Percentiles rank a stretch among this genome's conserved stretches.
phyloP scores from a whole-genome alignment of 2,888 invertebrate genomes.

The Chesias legatella region DNA sequence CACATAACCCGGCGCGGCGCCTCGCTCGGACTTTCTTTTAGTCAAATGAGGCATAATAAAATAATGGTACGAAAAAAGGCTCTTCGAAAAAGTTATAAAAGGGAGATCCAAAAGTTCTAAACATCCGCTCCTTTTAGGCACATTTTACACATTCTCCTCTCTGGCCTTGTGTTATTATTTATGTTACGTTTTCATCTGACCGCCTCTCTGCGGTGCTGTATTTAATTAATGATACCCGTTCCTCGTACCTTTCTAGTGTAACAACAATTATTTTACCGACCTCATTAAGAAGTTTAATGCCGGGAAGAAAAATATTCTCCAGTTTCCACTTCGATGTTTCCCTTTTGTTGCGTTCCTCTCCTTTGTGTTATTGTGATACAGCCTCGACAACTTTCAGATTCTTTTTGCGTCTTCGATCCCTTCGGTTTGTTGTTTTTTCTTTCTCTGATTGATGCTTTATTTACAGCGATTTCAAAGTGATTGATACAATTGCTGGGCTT shows the following conservation, averaged over 20 bases:
- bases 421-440: conserved; percentile 44
- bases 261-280: conserved; percentile 73
- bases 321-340: conserved; percentile 45
- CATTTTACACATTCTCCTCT: conserved; percentile 62
- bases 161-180: conserved; percentile 69
- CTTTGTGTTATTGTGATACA: conserved; percentile 56
- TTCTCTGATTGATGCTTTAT: conserved; percentile 47
- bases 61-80: conserved; percentile 73
- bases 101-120: conserved; percentile 68
- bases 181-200: conserved; percentile 68
- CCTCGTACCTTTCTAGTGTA: conserved; percentile 70
- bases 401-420: conserved; percentile 51
- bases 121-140: conserved; percentile 52
- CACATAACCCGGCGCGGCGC: conserved; percentile 58
- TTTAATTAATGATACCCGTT: conserved; percentile 73
- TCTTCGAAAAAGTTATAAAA: conserved; percentile 71
- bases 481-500: conserved; percentile 42
- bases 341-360: conserved; percentile 39
- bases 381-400: conserved; percentile 46
- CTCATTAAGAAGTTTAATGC: conserved; percentile 73
- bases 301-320: conserved; percentile 61
- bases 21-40: conserved; percentile 70
- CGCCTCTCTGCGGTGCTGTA: conserved; percentile 62
- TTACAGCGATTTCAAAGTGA: conserved; percentile 46
- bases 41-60: conserved; percentile 75